Evolutionary conservation across 2,797 vertebrate species (phyloP).

Genomic region (Myotis planiceps): DNA sequence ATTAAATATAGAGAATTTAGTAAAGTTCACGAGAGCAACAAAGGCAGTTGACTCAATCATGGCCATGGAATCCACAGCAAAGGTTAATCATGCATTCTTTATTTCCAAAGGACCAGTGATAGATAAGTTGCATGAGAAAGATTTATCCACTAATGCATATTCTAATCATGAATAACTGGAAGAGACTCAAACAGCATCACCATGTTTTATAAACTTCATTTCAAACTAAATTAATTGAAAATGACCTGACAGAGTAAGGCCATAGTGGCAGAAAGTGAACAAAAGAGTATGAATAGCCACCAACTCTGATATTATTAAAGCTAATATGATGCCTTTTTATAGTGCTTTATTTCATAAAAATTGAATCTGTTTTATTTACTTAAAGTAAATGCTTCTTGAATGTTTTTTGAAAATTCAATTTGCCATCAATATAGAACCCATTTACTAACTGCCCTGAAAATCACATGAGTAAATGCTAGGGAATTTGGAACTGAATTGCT

Average conservation of each 20-base stretch:
- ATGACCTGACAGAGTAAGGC: constrained; percentile 34
- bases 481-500: constrained; percentile 63
- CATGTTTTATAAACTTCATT: constrained; percentile 63
- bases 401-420: constrained; percentile 70
- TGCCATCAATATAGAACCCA: constrained; percentile 63
- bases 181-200: constrained; percentile 25
- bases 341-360: constrained; percentile 62
- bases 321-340: constrained; percentile 49
- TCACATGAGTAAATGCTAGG: constrained; percentile 66
- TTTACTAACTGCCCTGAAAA: constrained; percentile 60
- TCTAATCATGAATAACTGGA: constrained; percentile 23
- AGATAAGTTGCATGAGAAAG: background rate
- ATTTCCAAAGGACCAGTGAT: constrained; percentile 12
- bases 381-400: constrained; percentile 49
- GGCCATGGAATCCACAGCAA: background rate
- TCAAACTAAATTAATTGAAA: constrained; percentile 67
- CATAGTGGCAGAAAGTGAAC: constrained; percentile 43
- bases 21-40: background rate
- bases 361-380: constrained; percentile 62
- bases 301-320: constrained; percentile 42
- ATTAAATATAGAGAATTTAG: constrained; percentile 23
- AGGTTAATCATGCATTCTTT: background rate
- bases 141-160: constrained; percentile 22
- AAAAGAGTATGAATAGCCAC: constrained; percentile 50
- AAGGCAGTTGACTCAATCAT: background rate